Conservation (phyloP, 1,140 invertebrate genomes). For the Ceratoteleas bidentatus region DNA sequence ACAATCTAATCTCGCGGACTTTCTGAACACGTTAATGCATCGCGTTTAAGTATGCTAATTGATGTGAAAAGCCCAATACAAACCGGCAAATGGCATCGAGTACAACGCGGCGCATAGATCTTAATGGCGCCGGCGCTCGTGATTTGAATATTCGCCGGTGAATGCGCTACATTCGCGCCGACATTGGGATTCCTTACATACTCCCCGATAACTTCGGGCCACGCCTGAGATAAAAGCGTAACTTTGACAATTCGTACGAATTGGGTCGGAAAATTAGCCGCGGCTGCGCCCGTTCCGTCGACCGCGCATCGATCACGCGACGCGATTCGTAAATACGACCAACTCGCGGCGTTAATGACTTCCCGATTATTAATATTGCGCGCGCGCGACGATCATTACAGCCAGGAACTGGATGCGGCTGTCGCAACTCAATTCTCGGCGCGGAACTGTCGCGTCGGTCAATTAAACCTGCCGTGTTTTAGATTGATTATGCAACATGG, state of each 20-base stretch:
- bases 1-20: slow-evolving; percentile 15
- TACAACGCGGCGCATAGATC: slow-evolving; percentile 25
- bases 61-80: slow-evolving; percentile 40
- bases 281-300: slow-evolving; percentile 7
- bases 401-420: slow-evolving; percentile 16
- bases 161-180: slow-evolving; percentile 8
- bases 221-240: slow-evolving; percentile 33
- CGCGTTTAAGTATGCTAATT: slow-evolving; percentile 41
- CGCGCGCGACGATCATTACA: slow-evolving; percentile 15
- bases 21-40: slow-evolving; percentile 12
- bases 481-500: too few relatives aligned
- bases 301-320: slow-evolving; percentile 7
- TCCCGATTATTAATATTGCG: slow-evolving; percentile 44
- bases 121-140: slow-evolving; percentile 39
- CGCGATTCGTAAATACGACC: slow-evolving; percentile 24
- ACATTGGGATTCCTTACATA: slow-evolving; percentile 55
- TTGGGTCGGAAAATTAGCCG: slow-evolving; percentile 21
- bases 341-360: slow-evolving; percentile 28
- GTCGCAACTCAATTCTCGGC: too few relatives aligned
- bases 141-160: slow-evolving; percentile 46
- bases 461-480: too few relatives aligned
- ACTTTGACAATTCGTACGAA: slow-evolving; percentile 40
- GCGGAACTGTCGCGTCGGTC: too few relatives aligned
- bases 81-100: slow-evolving; percentile 27
- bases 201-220: slow-evolving; percentile 22